phyloP scores from a whole-genome alignment of 2,113 vertebrate species.

The Origma solitaria region DNA sequence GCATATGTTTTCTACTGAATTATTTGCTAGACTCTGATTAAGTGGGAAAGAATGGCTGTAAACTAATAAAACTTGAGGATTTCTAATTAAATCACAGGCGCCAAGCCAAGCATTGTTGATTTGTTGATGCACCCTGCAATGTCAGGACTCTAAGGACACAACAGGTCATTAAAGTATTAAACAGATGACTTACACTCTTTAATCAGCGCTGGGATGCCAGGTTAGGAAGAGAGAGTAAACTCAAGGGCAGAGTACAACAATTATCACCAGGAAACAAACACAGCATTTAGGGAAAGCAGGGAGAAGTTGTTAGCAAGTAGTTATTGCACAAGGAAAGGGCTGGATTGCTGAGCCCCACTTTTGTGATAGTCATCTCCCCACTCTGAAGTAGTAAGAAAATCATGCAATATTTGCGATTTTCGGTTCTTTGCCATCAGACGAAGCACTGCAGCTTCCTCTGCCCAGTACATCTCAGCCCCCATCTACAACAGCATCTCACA shows the following conservation, averaged over 20 bases:
- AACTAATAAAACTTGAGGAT: conserved; percentile 62
- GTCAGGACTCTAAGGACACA: conserved; percentile 47
- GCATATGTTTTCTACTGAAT: background rate
- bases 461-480: background rate
- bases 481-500: background rate
- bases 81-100: conserved; percentile 58
- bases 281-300: background rate
- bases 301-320: conserved; percentile 2
- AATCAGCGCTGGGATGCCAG: conserved; percentile 37
- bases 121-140: conserved; percentile 46
- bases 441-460: background rate
- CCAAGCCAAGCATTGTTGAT: conserved; percentile 44
- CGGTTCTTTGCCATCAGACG: background rate
- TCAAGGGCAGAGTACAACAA: conserved; percentile 33
- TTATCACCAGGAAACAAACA: conserved; percentile 50
- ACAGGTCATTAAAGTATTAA: conserved; percentile 55
- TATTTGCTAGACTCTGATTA: conserved; percentile 56
- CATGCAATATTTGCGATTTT: background rate
- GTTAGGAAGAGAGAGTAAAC: conserved; percentile 29
- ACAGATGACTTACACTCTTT: conserved; percentile 53
- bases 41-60: conserved; percentile 50
- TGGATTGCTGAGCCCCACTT: background rate
- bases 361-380: background rate
- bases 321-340: conserved; percentile 9
- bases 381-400: background rate